Evolutionary conservation across 2,113 vertebrate species (phyloP), one percentile per base, ranked within the genome.

Genomic region (Arenaria interpres): DNA sequence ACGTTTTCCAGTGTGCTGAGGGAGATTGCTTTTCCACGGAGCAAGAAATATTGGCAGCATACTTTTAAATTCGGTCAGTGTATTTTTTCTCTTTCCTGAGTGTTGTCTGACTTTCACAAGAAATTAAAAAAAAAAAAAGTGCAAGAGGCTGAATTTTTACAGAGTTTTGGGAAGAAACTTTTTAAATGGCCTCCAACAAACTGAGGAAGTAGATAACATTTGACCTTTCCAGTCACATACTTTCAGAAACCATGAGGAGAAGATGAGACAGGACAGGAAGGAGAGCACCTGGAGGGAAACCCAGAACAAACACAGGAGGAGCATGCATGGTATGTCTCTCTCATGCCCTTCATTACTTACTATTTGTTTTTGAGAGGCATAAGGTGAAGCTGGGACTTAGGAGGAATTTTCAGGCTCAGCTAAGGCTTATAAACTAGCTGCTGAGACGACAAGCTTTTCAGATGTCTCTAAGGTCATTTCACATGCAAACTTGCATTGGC

Each of bases 291-390:
- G 46, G 33, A 89, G 66, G 69, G 59, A 89, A 95, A 84, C 27
- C 14, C 64, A 81, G 88, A 82, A 82, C 68, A 90, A 92, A 78
- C 25, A 80, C 18, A 39, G 19, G 35, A 91, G 48, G 17, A 87
- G 15, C 46, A 43, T 0, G 0, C 28, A 56, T 37, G 21, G 7
- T 68, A 16, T 10, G 56, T 60, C 18, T 91, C 43, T 88, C 17
- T 82, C 39, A 76, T 88, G 32, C 30, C 56, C 15, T 93, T 94
- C 64, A 51, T 90, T 89, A 62, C 25, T 72, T 92, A 45, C 19
- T 77, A 28, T 74, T 93, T 93, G 66, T 73, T 95, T 92, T 80
- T 94, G 73, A 91, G 51, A 88, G 78, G 10, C 19, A 39, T 71
- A 74, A 67, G 41, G 24, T 69, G 39, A 89, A 87, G 27, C 35